Conservation (phyloP, 2,888 invertebrate species). For the Ellobium chinense region DNA sequence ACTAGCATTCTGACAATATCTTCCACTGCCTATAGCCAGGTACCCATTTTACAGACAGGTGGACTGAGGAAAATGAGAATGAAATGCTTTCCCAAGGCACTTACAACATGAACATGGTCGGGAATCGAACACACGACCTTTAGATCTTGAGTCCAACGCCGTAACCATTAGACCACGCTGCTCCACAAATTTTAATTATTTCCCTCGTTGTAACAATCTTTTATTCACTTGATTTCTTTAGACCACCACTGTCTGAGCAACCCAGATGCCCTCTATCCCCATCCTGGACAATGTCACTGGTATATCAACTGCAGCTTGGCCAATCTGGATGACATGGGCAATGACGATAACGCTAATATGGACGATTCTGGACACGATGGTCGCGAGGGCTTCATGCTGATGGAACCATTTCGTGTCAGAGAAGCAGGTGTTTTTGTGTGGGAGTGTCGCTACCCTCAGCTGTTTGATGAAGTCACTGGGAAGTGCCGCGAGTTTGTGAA, state of each 20-base stretch:
- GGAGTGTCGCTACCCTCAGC: constrained; percentile 60
- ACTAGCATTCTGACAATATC: too few relatives aligned
- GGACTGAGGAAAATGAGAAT: too few relatives aligned
- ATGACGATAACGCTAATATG: neutral
- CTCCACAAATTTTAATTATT: too few relatives aligned
- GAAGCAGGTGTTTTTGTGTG: constrained; percentile 46
- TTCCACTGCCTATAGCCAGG: too few relatives aligned
- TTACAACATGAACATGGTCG: too few relatives aligned
- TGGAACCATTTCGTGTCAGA: constrained; percentile 29
- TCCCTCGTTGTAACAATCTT: too few relatives aligned
- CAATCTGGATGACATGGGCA: constrained; percentile 10
- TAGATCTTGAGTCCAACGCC: too few relatives aligned
- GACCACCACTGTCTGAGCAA: constrained; percentile 49
- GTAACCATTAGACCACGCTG: too few relatives aligned
- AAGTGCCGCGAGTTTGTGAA: constrained; percentile 57
- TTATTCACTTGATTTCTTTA: too few relatives aligned
- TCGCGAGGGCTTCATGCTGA: neutral
- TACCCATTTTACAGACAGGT: too few relatives aligned
- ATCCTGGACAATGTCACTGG: constrained; percentile 57
- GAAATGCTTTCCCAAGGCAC: too few relatives aligned
- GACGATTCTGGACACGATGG: neutral
- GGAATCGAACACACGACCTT: too few relatives aligned
- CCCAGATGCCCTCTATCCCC: constrained; percentile 46
- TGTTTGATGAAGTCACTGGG: constrained; percentile 50
- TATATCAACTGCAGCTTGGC: constrained; percentile 58